Evolutionary conservation across 2,888 invertebrate species (phyloP).

Genomic region (Mechanitis mazaeus): DNA sequence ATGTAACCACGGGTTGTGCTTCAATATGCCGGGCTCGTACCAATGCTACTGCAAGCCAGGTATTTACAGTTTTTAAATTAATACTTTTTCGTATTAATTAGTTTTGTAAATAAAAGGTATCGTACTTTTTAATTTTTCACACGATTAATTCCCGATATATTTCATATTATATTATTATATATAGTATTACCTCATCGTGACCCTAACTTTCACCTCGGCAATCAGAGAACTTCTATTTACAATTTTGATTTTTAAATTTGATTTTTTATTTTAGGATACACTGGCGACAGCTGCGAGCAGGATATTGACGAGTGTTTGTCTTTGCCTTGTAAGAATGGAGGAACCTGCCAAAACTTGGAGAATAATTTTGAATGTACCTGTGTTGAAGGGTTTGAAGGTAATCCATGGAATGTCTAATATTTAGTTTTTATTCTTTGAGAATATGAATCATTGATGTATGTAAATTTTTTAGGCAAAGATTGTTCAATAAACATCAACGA

Average conservation of each 20-base stretch:
- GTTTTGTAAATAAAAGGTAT: not conserved
- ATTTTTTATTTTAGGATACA: constrained; percentile 75
- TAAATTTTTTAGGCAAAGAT: constrained; percentile 77
- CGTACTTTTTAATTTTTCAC: constrained; percentile 16
- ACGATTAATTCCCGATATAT: not conserved
- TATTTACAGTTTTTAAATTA: constrained; percentile 29
- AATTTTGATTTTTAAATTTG: not conserved
- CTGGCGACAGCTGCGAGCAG: constrained; percentile 88
- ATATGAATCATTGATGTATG: not conserved
- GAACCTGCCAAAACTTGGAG: constrained; percentile 87
- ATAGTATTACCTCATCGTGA: not conserved
- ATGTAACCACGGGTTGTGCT: constrained; percentile 89
- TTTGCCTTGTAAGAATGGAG: constrained; percentile 88
- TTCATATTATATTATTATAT: too few species aligned
- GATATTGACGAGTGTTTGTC: constrained; percentile 93
- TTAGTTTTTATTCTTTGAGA: not conserved
- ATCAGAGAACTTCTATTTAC: not conserved
- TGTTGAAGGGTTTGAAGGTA: constrained; percentile 86
- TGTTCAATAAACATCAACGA: constrained; percentile 91
- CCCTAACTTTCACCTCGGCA: too few species aligned
- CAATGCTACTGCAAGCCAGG: constrained; percentile 91
- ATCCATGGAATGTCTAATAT: not conserved
- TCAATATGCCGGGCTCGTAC: constrained; percentile 84
- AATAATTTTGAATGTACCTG: constrained; percentile 91
- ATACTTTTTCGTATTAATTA: not conserved